Evolutionary conservation across 2,797 vertebrate species (phyloP), one percentile per base, ranked within the genome.

Genomic region (Lemur catta): DNA sequence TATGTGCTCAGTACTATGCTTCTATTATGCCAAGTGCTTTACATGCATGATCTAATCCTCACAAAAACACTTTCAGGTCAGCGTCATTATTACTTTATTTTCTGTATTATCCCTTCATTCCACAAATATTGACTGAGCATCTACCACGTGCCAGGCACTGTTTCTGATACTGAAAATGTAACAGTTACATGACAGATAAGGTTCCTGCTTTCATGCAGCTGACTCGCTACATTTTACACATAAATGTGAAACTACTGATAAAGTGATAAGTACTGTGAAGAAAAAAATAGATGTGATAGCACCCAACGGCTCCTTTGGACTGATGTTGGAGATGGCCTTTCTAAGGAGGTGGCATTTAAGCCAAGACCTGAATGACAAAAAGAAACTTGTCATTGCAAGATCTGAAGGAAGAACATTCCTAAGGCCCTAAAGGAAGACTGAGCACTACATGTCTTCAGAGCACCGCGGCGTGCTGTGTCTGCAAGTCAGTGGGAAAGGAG

Each of bases 401-500:
- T 38, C 80, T 79, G 65, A 48, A 67, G 33, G 48, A 59, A 46
- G 69, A 50, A 50, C 15, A 14, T 38, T 20, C 35, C 22, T 6
- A 48, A 87, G 46, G 84, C 38, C 28, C 59, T 35, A 7, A 30
- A 43, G 20, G 9, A 50, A 72, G 76, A 67, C 22, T 0, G 7
- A 57, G 43, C 7, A 12, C 28, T 15, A 26, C 1, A 1, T 9
- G 13, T 55, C 0, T 67, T 46, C 8, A 35, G 43, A 69, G 26
- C 38, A 43, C 80, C 14, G 12, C 52, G 26, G 55, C 7, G 76
- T 6, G 0, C 7, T 0, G 8, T 0, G 9, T 24, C 59, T 13
- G 0, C 11, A 22, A 35, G 61, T 6, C 0, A 0, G 18, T 0
- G 2, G 30, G 18, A 12, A 86, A 35, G 14, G 2, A 22, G 59